Base-by-base conservation (phyloP, 1,140 invertebrate species). In the Amyelois transitella region DNA sequence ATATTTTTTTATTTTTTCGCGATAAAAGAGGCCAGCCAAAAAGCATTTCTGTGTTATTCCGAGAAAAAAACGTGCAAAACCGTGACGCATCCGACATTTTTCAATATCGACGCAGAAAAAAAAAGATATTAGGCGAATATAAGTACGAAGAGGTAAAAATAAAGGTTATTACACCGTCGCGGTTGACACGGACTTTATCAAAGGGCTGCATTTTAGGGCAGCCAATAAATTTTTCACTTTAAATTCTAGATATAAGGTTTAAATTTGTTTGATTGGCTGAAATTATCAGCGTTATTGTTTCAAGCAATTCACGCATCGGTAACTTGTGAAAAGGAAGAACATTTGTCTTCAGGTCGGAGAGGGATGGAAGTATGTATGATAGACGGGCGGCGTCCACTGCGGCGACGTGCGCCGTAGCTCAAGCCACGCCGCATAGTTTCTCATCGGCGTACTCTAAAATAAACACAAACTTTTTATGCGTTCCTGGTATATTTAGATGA, bases 21-120 rank as follows among this genome's bases (percentile, higher is more conserved):
- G 83, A 84, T 86, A 86, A 83, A 69, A 64, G 67, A 52, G 66
- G 69, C 71, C 71, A 62, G 68, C 76, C 77, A 85, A 87, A 86
- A 82, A 87, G 84, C 84, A 80, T 87, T 85, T 81, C 81, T 77
- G 80, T 87, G 83, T 86, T 71, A 65, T 67, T 72, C 58, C 48
- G 58, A 69, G 70, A 71, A 77, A 73, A 69, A 71, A 68, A 72
- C 59, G 64, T 43, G 53, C 66, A 63, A 38, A 14, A 68, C 69
- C 72, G 76, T 84, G 78, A 86, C 75, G 72, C 77, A 72, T 66
- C 60, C 71, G 73, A 79, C 79, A 76, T 85, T 82, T 83, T 74
- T 84, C 77, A 79, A 77, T 81, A 83, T 79, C 67, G 68, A 73
- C 60, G 59, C 64, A n/a, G n/a, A n/a, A 75, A 78, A 76, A 77